phyloP scores from a whole-genome alignment of 2,797 vertebrate species.

The Rhinella marina region DNA sequence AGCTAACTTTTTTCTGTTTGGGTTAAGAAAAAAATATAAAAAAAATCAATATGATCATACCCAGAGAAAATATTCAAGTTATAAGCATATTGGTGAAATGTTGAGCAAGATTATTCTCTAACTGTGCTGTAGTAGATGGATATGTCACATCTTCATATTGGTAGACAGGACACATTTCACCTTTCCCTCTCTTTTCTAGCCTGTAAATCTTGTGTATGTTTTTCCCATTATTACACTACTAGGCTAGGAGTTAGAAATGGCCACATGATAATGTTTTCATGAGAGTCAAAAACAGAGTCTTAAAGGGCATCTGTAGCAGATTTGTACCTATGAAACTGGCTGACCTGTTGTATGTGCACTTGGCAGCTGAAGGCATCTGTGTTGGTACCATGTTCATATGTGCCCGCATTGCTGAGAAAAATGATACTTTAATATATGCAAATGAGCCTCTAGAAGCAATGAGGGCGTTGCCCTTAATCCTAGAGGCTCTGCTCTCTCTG shows the following conservation, averaged over 20 bases:
- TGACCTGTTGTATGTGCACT: too few relatives aligned
- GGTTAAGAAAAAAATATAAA: conserved; percentile 61
- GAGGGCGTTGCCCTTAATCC: too few relatives aligned
- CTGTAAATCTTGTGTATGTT: not conserved
- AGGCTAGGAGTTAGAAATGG: not conserved
- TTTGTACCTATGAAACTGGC: too few relatives aligned
- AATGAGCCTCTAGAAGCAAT: too few relatives aligned
- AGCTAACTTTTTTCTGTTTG: conserved; percentile 93
- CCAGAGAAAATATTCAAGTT: not conserved
- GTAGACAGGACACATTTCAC: not conserved
- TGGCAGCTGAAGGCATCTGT: too few relatives aligned
- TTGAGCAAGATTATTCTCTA: not conserved
- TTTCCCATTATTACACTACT: not conserved
- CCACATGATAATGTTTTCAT: not conserved
- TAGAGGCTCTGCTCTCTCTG: too few relatives aligned
- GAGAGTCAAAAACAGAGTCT: not conserved
- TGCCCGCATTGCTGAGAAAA: too few relatives aligned
- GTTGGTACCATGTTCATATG: too few relatives aligned
- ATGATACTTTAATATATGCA: too few relatives aligned
- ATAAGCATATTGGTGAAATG: not conserved
- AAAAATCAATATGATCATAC: not conserved
- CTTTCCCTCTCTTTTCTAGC: not conserved
- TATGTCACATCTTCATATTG: not conserved
- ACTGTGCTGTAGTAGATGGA: too few relatives aligned
- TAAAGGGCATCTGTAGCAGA: too few relatives aligned